Evolutionary conservation across 1,140 invertebrate genomes (phyloP).

Genomic region (Babylonia areolata): DNA sequence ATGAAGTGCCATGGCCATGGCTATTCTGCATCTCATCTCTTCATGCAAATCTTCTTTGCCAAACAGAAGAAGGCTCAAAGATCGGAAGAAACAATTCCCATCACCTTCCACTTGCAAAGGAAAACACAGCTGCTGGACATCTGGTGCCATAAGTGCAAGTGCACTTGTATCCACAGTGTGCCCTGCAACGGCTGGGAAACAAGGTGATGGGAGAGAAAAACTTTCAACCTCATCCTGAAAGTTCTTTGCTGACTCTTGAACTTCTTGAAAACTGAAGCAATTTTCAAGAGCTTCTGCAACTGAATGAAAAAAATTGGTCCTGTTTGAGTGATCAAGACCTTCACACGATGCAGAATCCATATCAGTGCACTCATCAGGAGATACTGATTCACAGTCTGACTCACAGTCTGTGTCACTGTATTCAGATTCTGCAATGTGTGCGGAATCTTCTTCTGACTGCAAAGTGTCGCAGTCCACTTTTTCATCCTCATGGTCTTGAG

Average conservation of each 20-base stretch:
- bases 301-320: too few species aligned
- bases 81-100: conserved; percentile 11
- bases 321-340: too few species aligned
- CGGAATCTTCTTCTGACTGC: too few species aligned
- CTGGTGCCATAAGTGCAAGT: not conserved
- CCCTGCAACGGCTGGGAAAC: not conserved
- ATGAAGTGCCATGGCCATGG: not conserved
- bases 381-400: too few species aligned
- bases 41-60: not conserved
- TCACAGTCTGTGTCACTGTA: too few species aligned
- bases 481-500: too few species aligned
- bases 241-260: not conserved
- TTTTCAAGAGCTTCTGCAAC: not conserved
- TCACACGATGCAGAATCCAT: too few species aligned
- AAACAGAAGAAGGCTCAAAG: not conserved
- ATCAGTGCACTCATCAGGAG: too few species aligned
- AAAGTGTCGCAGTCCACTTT: too few species aligned
- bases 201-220: not conserved
- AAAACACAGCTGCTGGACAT: not conserved
- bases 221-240: not conserved
- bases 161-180: not conserved
- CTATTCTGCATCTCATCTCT: not conserved
- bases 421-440: too few species aligned
- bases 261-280: not conserved
- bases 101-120: not conserved